Evolutionary conservation across 2,888 invertebrate species (phyloP), one percentile per base, ranked within the genome.

Genomic region (Criorhina ranunculi): DNA sequence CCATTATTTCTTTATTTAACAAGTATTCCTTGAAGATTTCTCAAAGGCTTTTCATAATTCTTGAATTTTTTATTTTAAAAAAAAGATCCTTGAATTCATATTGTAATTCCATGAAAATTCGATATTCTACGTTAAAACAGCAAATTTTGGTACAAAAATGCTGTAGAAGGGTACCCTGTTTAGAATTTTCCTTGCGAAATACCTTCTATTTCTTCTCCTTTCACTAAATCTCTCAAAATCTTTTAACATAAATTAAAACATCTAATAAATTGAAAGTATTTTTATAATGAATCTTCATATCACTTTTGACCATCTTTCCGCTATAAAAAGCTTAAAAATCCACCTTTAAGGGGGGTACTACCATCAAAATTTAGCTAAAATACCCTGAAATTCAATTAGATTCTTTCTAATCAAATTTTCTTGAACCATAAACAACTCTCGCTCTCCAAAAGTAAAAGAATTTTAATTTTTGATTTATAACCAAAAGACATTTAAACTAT

Each of bases 351-450:
- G 75, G 73, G 75, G 55, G 46, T 64, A 57, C 17, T 37, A 46
- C 55, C 64, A 75, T 57, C 75, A 75, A 66, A 66, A 75, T 75
- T 8, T 64, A 55, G 37, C 24, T 37, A 46, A 64, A 75, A 64
- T 19, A 7, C 44, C 33, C 59, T 2, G 31, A 51, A 76, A 67
- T 51, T 51, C 35, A 9, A 9, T 51, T 31, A 35, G 3, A 33
- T 31, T 35, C 11, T 1, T 2, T 12, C 49, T 76, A 51, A 66
- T 69, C 24, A 42, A 49, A 69, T 44, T 67, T 6, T 0, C 19
- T 29, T 2, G 57, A 17, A 6, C 12, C 3, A 6, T 11, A 53
- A 33, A 11, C 19, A 2, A 40, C 15, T 11, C 8, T 2, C 17
- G 40, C 72, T 60, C 40, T 40, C 11, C 19, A 53, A 73, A 24